Percentiles rank a stretch among this genome's conserved stretches.
Evolutionary conservation across 2,113 vertebrate species (phyloP).

Genomic region (Gasterosteus aculeatus): DNA sequence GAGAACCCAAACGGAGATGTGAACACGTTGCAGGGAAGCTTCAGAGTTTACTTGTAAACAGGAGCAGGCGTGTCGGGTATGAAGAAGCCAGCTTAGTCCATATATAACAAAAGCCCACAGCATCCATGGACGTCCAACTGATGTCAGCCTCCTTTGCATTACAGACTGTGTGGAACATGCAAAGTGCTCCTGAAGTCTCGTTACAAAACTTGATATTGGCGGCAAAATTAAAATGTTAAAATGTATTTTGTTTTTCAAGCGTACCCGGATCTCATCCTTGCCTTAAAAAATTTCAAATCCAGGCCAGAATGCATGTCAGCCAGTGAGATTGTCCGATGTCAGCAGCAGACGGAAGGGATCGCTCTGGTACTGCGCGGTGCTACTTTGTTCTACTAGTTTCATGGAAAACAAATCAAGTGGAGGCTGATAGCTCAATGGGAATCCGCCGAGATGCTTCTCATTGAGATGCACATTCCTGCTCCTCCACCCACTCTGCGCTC

Average conservation of each 20-base stretch:
- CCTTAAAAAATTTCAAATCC: neutral
- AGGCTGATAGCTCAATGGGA: constrained; percentile 49
- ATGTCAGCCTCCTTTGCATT: neutral
- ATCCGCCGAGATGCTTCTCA: constrained; percentile 48
- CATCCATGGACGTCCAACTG: neutral
- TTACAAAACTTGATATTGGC: neutral
- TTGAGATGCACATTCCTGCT: constrained; percentile 50
- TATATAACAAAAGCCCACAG: neutral
- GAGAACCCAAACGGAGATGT: neutral
- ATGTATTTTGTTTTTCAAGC: no score
- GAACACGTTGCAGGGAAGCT: neutral
- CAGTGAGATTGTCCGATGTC: neutral
- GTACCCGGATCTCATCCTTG: neutral
- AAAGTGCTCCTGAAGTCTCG: neutral
- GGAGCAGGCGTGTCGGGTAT: neutral
- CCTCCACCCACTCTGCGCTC: constrained; percentile 37
- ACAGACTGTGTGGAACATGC: neutral
- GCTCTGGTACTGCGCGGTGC: neutral
- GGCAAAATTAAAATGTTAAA: neutral
- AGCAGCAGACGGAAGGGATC: neutral
- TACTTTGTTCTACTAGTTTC: constrained; percentile 12
- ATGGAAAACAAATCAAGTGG: constrained; percentile 34
- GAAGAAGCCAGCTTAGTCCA: neutral
- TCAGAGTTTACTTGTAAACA: neutral
- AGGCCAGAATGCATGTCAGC: neutral